Conservation (phyloP, 2,113 vertebrate species). For the Zosterops lateralis region DNA sequence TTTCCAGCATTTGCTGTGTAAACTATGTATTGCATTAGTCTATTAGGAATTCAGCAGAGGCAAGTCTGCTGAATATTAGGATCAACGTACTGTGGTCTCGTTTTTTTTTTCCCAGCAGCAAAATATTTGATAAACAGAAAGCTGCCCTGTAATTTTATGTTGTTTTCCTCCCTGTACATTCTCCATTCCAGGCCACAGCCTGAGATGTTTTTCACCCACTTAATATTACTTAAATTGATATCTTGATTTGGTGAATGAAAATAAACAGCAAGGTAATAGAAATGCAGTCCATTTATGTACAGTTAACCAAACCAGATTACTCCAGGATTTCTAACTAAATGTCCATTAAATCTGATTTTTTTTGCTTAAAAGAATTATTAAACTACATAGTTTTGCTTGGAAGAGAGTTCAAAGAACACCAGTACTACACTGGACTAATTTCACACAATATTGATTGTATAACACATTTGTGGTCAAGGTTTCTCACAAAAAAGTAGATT, state of each 20-base stretch:
- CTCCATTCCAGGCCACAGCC: not conserved
- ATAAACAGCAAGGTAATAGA: not conserved
- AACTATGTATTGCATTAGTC: not conserved
- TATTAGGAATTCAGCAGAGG: not conserved
- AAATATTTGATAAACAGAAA: not conserved
- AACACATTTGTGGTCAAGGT: not conserved
- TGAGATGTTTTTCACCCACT: not conserved
- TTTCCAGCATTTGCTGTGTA: not conserved
- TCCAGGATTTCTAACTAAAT: not conserved
- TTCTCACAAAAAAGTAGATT: not conserved
- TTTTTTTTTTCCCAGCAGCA: not conserved
- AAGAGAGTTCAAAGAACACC: not conserved
- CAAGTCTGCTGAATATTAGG: not conserved
- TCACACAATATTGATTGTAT: conserved; percentile 1
- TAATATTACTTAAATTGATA: not conserved
- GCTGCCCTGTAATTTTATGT: not conserved
- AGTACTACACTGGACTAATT: not conserved
- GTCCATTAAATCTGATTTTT: not conserved
- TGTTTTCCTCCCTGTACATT: not conserved
- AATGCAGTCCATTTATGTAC: not conserved
- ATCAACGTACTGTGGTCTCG: not conserved
- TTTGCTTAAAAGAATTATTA: not conserved
- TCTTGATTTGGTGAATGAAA: not conserved
- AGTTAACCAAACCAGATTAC: not conserved
- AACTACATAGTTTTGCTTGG: not conserved